Evolutionary conservation across 37 sponge, comb jelly and placozoan genomes (phyloP).

Genomic region (Theonella swinhoei): DNA sequence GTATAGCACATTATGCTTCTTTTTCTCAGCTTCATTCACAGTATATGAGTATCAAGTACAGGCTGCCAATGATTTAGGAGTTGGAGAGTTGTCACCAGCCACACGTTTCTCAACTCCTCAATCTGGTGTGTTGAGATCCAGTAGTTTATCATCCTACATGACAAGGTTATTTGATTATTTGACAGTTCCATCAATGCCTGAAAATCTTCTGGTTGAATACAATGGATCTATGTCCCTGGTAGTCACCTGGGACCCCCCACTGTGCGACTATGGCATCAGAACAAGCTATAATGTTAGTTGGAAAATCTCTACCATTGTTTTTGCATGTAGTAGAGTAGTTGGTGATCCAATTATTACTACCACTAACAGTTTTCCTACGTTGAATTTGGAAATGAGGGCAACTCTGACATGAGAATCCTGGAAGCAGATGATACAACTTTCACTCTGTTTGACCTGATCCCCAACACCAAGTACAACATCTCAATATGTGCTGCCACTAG

Average conservation of each 20-base stretch:
- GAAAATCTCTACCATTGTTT: background rate
- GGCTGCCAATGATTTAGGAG: slow-evolving; percentile 24
- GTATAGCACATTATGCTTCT: background rate
- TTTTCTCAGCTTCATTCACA: slow-evolving; percentile 29
- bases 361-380: background rate
- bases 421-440: background rate
- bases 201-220: slow-evolving; percentile 7
- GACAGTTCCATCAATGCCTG: slow-evolving; percentile 26
- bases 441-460: slow-evolving; percentile 2
- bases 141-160: background rate
- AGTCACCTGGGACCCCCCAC: slow-evolving; percentile 38
- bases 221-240: slow-evolving; percentile 8
- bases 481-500: slow-evolving; percentile 25
- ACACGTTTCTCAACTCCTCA: slow-evolving; percentile 27
- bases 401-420: background rate
- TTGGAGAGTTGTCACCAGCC: slow-evolving; percentile 18
- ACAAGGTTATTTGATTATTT: background rate
- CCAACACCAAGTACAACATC: slow-evolving; percentile 30
- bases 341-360: background rate
- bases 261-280: slow-evolving; percentile 46
- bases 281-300: slow-evolving; percentile 19
- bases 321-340: too few relatives aligned
- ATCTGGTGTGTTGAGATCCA: too few relatives aligned
- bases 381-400: background rate
- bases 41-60: slow-evolving; percentile 35